Base-by-base conservation (phyloP, 2,888 invertebrate species). In the Aphidius colemani region DNA sequence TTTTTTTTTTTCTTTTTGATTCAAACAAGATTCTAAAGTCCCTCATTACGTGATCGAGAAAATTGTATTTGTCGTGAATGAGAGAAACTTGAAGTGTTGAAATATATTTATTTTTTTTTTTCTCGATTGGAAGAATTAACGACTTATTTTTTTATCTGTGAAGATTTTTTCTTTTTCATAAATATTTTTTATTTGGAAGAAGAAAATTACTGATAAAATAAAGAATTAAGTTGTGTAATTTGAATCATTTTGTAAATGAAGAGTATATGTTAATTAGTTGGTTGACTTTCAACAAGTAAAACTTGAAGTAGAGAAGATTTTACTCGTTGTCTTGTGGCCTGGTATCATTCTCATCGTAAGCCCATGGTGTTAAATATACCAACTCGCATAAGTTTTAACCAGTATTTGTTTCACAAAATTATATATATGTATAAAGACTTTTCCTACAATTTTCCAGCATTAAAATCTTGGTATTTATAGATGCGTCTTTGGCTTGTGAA, bases 351-450 rank as follows among this genome's bases (percentile, higher is more conserved):
- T 18, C 13, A 18, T 50, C 18, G 45, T 41, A 59, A 59, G 59
- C 59, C 18, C 51, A 43, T n/a, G 39, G 46, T 46, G 46, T 30
- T 56, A 50, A 30, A 46, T 18, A 18, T 18, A 18, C 13, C 13
- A 18, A 18, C 13, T 18, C 56, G 50, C 40, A 30, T 55, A 59
- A 65, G 61, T 61, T 65, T 65, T 65, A 43, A 58, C 18, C 50
- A 61, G 61, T 65, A 65, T 61, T 65, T 60, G 64, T 51, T 18
- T 18, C 13, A 2, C 2, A 2, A 18, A 13, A 13, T 13, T 13
- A 18, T 18, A 18, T 18, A 18, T 18, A 67, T n/a, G n/a, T 80
- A 78, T 75, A 76, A 76, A 74, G 74, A 78, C 76, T 77, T 70
- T 73, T 74, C 76, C 77, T 18, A 18, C 13, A 18, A 18, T 18